Base-by-base conservation (phyloP, 2,888 invertebrate genomes). In the Schizaphis graminum region DNA sequence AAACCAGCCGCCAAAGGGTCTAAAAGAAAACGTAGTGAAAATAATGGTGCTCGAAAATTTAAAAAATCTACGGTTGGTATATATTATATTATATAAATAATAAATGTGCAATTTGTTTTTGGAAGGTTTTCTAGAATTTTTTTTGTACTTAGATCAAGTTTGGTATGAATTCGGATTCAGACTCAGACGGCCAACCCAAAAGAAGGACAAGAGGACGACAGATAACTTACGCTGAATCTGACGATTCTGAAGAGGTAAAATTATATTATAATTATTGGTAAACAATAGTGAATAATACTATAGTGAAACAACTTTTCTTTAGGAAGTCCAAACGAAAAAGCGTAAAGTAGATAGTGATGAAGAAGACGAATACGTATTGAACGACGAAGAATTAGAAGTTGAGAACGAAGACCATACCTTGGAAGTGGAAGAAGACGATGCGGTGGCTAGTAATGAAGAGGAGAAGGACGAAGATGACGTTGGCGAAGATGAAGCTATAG, bases 151-250 rank as follows among this genome's bases (percentile, higher is more conserved):
- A 95, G 95, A 94, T 95, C 44, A 95, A 95, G 53, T 95, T 96
- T 84, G 96, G 96, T 86, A 95, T 96, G 56, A 95, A 95, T 92
- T 94, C 95, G 35, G 95, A 95, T 94, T 95, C 95, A 49, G 96
- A 96, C 90, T 96, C 96, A 91, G 97, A 97, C 95, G 97, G 97
- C 96, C 96, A 96, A 85, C 96, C 97, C 94, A 96, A 97, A 92
- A 96, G 97, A 95, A 96, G 97, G 95, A 98, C 98, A 0, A 96
- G 98, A 13, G 98, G 97, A 95, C 97, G 97, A 95, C 97, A 97
- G 96, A 97, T 97, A 95, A 97, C 97, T 95, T 98, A 98, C 95
- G 97, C 97, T 8, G 98, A 98, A 96, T 95, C 95, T 89, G 96
- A 97, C 92, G 97, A 97, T 95, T 97, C 97, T 16, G 98, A 97